Evolutionary conservation across 2,797 vertebrate genomes (phyloP), one percentile per base, ranked within the genome.

Genomic region (Tolypeutes matacus): DNA sequence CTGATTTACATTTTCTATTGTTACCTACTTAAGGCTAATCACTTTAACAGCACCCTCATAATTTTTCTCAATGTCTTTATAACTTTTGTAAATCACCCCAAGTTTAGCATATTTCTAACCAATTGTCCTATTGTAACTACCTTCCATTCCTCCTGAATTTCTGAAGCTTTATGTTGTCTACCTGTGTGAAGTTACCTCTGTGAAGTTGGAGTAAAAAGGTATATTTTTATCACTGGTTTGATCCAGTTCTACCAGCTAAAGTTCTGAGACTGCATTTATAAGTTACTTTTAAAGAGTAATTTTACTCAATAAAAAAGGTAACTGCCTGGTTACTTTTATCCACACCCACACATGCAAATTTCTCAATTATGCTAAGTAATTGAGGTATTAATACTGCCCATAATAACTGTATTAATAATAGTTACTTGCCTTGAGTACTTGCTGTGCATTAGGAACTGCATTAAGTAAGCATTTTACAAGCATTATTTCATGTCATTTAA

Each of bases 1-100:
- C 73, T 85, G 56, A 65, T 86, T 93, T 95, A 51, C 14, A 80
- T 93, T 95, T 91, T 84, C 29, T 60, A 31, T 34, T 90, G 20
- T 58, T 95, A 3, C 36, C 11, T 58, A 53, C 76, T 89, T 94
- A 67, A 72, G 42, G 36, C 7, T 75, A 78, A 87, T 90, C 42
- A 81, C 34, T 83, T 31, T 89, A 95, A 60, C 18, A 86, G 46
- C 86, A 53, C 81, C 56, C 21, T 72, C 15, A 10, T 88, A 81
- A 60, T 65, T 95, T 95, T 92, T 51, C 49, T 51, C 49, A 10
- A 51, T 51, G 49, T 17, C 51, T 14, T 53, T 15, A 53, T 53
- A 15, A 17, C 15, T 53, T 53, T 53, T 91, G 11, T 85, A 5
- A 90, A 90, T 80, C 39, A 62, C 36, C 27, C 85, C 36, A 86